phyloP scores from a whole-genome alignment of 2,888 invertebrate species.

The Steinernema hermaphroditum region DNA sequence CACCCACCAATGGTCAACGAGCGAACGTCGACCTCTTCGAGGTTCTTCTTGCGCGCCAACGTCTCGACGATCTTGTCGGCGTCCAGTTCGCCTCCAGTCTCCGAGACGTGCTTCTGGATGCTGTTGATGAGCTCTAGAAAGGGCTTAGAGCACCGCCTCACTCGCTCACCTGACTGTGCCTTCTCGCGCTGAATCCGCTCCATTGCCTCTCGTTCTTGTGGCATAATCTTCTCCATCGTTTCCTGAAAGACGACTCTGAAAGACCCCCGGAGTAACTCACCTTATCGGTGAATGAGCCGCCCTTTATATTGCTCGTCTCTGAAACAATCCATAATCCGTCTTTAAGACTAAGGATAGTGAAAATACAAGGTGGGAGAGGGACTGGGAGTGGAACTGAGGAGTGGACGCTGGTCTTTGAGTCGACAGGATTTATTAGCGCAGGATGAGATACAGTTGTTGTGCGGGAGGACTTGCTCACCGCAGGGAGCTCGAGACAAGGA shows the following conservation, averaged over 20 bases:
- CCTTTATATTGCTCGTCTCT: neutral
- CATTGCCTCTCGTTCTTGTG: neutral
- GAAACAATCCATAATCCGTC: too few species aligned
- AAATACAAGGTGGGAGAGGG: too few species aligned
- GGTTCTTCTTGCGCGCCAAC: neutral
- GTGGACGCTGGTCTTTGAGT: too few species aligned
- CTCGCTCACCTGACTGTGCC: slow-evolving; percentile 1
- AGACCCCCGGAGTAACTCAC: neutral
- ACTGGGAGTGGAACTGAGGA: too few species aligned
- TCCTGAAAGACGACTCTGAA: neutral
- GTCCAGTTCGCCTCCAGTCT: neutral
- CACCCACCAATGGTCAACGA: neutral
- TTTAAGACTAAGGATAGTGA: too few species aligned
- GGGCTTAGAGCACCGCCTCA: neutral
- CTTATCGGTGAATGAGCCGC: neutral
- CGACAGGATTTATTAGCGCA: too few species aligned
- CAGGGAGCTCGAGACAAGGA: too few species aligned
- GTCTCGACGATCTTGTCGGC: neutral
- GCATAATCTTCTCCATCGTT: neutral
- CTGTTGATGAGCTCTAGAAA: neutral
- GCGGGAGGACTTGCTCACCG: too few species aligned
- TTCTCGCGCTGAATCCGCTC: slow-evolving; percentile 10
- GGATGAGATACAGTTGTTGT: too few species aligned
- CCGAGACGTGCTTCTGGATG: neutral
- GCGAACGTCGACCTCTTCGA: neutral